Percentiles rank a stretch among this genome's conserved stretches.
Evolutionary conservation across 2,888 invertebrate species (phyloP).

Genomic region (Lochmaea crataegi): DNA sequence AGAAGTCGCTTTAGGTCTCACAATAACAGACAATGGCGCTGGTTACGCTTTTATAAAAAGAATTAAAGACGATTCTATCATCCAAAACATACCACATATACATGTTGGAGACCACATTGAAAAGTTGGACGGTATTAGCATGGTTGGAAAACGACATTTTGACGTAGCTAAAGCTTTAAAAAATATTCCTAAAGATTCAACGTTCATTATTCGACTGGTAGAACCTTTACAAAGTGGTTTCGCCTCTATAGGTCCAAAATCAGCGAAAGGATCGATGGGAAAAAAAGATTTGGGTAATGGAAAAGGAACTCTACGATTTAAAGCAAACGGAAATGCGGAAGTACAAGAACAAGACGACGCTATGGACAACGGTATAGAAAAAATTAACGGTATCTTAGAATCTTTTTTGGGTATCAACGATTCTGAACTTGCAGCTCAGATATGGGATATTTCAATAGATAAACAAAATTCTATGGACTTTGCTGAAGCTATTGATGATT

Average conservation of each 20-base stretch:
- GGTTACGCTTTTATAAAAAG: slow-evolving; percentile 98
- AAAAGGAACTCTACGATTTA: slow-evolving; percentile 92
- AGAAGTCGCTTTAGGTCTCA: slow-evolving; percentile 95
- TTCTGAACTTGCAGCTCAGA: slow-evolving; percentile 88
- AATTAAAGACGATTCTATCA: slow-evolving; percentile 93
- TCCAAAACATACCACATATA: slow-evolving; percentile 85
- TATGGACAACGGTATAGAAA: slow-evolving; percentile 86
- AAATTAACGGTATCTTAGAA: slow-evolving; percentile 91
- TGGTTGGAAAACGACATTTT: slow-evolving; percentile 93
- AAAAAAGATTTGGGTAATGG: slow-evolving; percentile 86
- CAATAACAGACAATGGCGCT: slow-evolving; percentile 98
- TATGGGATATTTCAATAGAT: slow-evolving; percentile 91
- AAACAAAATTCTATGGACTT: slow-evolving; percentile 96
- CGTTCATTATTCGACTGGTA: slow-evolving; percentile 88
- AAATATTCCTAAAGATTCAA: slow-evolving; percentile 88
- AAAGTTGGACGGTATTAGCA: slow-evolving; percentile 83
- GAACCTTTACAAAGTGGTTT: slow-evolving; percentile 95
- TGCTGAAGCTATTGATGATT: slow-evolving; percentile 90
- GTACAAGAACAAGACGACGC: slow-evolving; percentile 90
- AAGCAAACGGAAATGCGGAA: slow-evolving; percentile 90
- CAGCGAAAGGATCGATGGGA: slow-evolving; percentile 63
- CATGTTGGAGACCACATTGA: slow-evolving; percentile 97
- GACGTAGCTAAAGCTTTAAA: slow-evolving; percentile 96
- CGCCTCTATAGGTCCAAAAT: slow-evolving; percentile 84
- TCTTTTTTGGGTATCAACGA: slow-evolving; percentile 98